These are phyloP conservation scores for Neelides sp. DNA, from an alignment of 1,140 invertebrate genomes.

Conservation along the genomic window DNA sequence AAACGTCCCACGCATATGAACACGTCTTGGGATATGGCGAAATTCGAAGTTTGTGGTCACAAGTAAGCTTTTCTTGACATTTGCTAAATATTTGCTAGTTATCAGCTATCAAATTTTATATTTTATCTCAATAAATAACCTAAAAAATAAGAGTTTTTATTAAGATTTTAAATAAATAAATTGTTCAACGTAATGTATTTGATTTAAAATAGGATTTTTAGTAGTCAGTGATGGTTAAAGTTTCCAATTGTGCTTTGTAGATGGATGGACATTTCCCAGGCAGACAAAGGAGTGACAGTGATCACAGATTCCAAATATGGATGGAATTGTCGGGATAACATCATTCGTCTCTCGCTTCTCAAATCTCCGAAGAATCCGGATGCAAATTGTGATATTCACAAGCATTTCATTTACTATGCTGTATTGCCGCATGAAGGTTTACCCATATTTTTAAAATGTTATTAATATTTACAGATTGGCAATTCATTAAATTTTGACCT, in stretches of 20 bases:
- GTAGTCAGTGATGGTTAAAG: background rate
- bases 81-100: background rate
- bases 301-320: constrained; percentile 46
- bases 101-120: background rate
- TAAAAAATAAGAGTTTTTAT: background rate
- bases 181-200: background rate
- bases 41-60: constrained; percentile 43
- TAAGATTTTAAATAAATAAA: background rate
- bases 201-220: background rate
- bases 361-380: constrained; percentile 43
- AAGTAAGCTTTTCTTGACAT: no score
- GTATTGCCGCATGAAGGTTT: constrained; percentile 43
- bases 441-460: constrained; percentile 7
- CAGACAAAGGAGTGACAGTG: constrained; percentile 41
- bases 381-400: constrained; percentile 40
- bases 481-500: background rate
- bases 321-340: constrained; percentile 38
- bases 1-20: constrained; percentile 42
- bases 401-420: constrained; percentile 41
- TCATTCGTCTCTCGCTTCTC: constrained; percentile 40
- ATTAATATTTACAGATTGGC: no score
- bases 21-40: constrained; percentile 44
- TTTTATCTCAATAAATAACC: background rate
- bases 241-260: constrained; percentile 25
- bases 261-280: constrained; percentile 43